phyloP scores from a whole-genome alignment of 1,140 invertebrate species.

The Euwallacea similis region DNA sequence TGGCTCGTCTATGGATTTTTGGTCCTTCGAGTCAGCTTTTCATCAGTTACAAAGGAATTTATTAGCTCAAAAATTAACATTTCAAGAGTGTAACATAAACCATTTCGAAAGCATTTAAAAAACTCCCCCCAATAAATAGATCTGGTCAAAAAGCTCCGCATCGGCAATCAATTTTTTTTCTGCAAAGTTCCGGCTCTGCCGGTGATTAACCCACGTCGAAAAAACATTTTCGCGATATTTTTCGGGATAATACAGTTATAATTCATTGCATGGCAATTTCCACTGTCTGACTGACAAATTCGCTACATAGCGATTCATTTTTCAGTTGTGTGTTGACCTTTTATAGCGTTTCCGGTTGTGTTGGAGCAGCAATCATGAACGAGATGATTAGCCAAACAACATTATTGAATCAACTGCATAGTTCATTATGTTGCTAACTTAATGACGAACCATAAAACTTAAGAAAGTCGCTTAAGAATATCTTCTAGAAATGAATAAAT shows the following conservation, averaged over 20 bases:
- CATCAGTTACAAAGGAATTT: too few species aligned
- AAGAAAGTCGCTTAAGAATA: too few species aligned
- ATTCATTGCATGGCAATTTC: conserved; percentile 18
- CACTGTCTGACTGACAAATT: conserved; percentile 12
- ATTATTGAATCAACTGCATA: too few species aligned
- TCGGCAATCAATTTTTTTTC: conserved; percentile 29
- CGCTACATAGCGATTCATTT: conserved; percentile 6
- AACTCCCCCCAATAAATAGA: conserved; percentile 28
- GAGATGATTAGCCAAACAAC: too few species aligned
- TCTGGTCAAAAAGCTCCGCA: conserved; percentile 12
- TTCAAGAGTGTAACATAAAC: not conserved
- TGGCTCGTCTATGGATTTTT: too few species aligned
- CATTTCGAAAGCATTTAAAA: not conserved
- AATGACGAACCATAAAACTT: too few species aligned
- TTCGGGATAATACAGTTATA: conserved; percentile 32
- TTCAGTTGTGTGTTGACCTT: not conserved
- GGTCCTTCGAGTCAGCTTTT: too few species aligned
- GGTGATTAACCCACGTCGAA: conserved; percentile 20
- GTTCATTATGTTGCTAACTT: too few species aligned
- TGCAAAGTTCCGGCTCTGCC: conserved; percentile 16
- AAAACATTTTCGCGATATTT: conserved; percentile 31
- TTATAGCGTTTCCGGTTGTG: not conserved
- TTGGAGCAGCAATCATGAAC: too few species aligned
- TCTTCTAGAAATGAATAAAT: too few species aligned
- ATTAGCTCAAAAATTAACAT: too few species aligned